Conservation (phyloP, 1,140 invertebrate species). For the Lepidurus apus region DNA sequence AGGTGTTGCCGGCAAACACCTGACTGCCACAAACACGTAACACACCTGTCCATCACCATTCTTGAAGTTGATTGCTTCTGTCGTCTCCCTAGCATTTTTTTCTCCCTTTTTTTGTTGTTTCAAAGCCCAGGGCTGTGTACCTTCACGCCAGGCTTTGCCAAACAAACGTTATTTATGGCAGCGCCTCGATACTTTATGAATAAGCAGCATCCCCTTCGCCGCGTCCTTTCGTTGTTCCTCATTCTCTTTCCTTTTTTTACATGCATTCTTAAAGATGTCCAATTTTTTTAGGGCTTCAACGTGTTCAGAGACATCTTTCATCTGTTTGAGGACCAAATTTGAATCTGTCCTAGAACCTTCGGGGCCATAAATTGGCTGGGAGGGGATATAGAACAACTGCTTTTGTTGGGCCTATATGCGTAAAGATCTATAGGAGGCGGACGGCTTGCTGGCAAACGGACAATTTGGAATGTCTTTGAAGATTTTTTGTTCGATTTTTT, state of each 20-base stretch:
- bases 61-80: neutral
- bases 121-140: neutral
- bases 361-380: neutral
- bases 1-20: slow-evolving; percentile 18
- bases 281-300: neutral
- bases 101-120: neutral
- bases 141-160: slow-evolving; percentile 3
- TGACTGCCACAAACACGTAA: slow-evolving; percentile 18
- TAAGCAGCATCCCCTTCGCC: neutral
- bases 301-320: slow-evolving; percentile 6
- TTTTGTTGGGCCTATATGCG: slow-evolving; percentile 8
- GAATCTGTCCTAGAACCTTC: neutral
- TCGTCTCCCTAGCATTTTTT: neutral
- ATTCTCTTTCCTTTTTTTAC: neutral
- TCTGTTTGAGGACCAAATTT: neutral
- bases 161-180: slow-evolving; percentile 8
- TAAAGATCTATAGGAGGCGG: neutral
- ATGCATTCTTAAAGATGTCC: neutral
- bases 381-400: neutral
- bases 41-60: neutral
- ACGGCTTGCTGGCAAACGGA: slow-evolving; percentile 10
- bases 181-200: slow-evolving; percentile 19
- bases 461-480: slow-evolving; percentile 16
- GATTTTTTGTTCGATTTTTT: neutral
- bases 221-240: neutral